phyloP scores from a whole-genome alignment of 2,797 vertebrate genomes.

The Propithecus perrieri region DNA sequence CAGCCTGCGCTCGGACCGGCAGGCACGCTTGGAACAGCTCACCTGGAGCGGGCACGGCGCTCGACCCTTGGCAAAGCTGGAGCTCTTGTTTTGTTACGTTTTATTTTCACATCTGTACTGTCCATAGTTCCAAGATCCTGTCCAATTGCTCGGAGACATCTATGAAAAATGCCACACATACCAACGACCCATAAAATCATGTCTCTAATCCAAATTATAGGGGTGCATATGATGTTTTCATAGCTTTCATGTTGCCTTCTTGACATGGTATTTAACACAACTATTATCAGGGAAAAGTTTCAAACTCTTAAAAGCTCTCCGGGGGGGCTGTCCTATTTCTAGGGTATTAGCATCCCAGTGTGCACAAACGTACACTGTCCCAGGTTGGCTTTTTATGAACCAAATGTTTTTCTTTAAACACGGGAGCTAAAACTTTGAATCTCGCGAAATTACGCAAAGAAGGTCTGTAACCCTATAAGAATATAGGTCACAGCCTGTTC shows the following conservation, averaged over 20 bases:
- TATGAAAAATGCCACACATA: background rate
- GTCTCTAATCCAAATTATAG: constrained; percentile 44
- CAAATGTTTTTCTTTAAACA: background rate
- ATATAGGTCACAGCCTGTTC: background rate
- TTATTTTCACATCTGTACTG: constrained; percentile 66
- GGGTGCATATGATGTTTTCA: background rate
- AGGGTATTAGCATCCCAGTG: fast-evolving
- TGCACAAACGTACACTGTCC: fast-evolving
- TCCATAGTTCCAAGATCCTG: background rate
- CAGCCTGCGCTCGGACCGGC: constrained; percentile 86
- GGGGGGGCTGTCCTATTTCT: background rate
- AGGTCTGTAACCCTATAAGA: background rate
- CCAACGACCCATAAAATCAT: background rate
- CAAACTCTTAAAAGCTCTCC: background rate
- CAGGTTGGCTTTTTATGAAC: background rate
- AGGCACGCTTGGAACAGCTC: constrained; percentile 83
- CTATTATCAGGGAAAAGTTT: background rate
- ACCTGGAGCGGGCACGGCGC: constrained; percentile 70
- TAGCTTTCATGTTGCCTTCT: background rate
- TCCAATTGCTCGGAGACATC: background rate
- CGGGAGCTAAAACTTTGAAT: background rate
- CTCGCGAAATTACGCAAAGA: background rate
- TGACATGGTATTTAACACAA: background rate
- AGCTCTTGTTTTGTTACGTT: background rate
- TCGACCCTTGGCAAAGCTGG: constrained; percentile 74